Percentiles rank a stretch among this genome's conserved stretches.
Evolutionary conservation across 2,888 invertebrate genomes (phyloP).

Genomic region (Drosophila stalkeri): DNA sequence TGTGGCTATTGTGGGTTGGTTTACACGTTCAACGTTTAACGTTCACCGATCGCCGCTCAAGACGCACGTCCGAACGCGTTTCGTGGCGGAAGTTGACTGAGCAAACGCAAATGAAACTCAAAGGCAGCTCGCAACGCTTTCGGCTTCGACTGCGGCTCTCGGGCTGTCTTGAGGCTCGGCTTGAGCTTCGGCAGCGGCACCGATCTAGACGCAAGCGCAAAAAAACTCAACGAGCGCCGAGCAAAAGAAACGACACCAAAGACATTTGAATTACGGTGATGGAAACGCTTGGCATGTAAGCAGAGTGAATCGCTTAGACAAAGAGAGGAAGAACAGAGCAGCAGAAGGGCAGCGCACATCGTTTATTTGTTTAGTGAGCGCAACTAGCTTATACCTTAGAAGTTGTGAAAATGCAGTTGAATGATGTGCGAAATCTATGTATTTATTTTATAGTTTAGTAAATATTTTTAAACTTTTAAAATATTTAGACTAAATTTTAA

Average conservation of each 20-base stretch:
- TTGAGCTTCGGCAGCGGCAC: conserved; percentile 23
- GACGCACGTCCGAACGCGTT: conserved; percentile 82
- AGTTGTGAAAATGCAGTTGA: background rate
- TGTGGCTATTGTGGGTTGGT: conserved; percentile 7
- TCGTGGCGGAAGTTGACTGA: conserved; percentile 84
- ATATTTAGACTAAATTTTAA: too few relatives aligned
- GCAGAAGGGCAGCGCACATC: conserved; percentile 6
- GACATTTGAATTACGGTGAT: conserved; percentile 25
- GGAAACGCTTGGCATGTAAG: conserved; percentile 25
- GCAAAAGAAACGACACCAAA: conserved; percentile 30
- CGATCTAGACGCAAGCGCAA: conserved; percentile 63
- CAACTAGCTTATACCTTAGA: conserved; percentile 12
- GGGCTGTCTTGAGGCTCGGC: conserved; percentile 31
- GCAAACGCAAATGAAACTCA: conserved; percentile 53
- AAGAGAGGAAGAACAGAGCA: background rate
- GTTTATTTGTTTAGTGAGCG: background rate
- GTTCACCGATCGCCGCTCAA: conserved; percentile 34
- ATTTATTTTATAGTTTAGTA: background rate
- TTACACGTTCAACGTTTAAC: background rate
- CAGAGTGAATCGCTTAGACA: conserved; percentile 1
- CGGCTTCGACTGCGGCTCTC: conserved; percentile 28
- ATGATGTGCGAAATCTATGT: background rate
- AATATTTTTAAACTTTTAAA: background rate
- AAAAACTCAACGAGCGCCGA: conserved; percentile 41
- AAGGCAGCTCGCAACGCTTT: conserved; percentile 33